These are phyloP conservation scores for Axinella damicornis DNA, from an alignment of 37 sponge, comb jelly and placozoan genomes.

Conservation along the genomic window DNA sequence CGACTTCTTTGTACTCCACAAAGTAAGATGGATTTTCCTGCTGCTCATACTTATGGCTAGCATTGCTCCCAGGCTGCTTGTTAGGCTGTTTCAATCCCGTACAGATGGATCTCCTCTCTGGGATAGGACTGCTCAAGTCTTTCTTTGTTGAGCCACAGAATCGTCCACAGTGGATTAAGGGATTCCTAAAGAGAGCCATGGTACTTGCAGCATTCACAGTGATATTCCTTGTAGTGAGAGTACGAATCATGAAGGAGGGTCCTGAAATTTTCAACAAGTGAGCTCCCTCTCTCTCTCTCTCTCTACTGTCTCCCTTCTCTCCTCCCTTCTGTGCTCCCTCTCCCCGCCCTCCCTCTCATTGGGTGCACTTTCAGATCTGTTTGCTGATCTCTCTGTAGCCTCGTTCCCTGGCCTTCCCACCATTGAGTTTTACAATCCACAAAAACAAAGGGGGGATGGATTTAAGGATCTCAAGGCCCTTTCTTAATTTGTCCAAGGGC, in stretches of 20 bases:
- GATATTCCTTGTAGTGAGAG: slow-evolving; percentile 28
- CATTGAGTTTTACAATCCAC: background rate
- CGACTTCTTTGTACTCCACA: slow-evolving; percentile 62
- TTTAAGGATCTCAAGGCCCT: too few relatives aligned
- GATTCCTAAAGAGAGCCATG: slow-evolving; percentile 3
- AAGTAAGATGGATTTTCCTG: slow-evolving; percentile 9
- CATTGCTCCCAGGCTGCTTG: too few relatives aligned
- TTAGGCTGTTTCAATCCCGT: background rate
- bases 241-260: slow-evolving; percentile 42
- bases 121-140: background rate
- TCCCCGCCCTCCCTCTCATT: too few relatives aligned
- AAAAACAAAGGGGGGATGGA: too few relatives aligned
- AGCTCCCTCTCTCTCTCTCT: too few relatives aligned
- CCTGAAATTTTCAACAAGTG: slow-evolving; percentile 50
- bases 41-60: too few relatives aligned
- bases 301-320: too few relatives aligned
- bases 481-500: too few relatives aligned
- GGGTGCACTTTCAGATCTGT: too few relatives aligned
- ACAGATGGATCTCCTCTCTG: background rate
- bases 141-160: background rate
- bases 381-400: background rate
- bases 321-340: too few relatives aligned
- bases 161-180: slow-evolving; percentile 28
- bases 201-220: slow-evolving; percentile 27
- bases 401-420: background rate